phyloP scores from a whole-genome alignment of 30 jellyfish, hydroid and myxozoan genomes.

The Turritopsis rubra region DNA sequence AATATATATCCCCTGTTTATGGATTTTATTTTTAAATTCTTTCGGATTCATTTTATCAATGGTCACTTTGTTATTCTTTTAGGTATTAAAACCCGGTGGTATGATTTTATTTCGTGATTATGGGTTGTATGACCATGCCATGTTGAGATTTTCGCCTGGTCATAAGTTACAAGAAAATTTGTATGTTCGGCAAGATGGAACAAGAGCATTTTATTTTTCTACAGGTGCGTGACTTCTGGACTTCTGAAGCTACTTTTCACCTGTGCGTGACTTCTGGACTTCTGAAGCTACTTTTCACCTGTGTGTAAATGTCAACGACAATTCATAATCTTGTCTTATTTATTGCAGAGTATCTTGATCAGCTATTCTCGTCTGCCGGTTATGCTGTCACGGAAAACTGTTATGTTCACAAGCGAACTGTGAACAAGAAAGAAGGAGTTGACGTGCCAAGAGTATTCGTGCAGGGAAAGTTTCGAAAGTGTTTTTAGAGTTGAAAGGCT shows the following conservation, averaged over 20 bases:
- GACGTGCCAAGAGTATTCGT: slow-evolving; percentile 90
- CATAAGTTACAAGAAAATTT: slow-evolving; percentile 71
- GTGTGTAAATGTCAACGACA: slow-evolving; percentile 25
- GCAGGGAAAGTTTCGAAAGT: slow-evolving; percentile 58
- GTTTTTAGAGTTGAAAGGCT: neutral
- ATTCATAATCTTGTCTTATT: neutral
- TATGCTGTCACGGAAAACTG: slow-evolving; percentile 39
- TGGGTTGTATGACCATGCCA: slow-evolving; percentile 98
- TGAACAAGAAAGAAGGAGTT: slow-evolving; percentile 74
- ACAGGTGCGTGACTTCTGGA: slow-evolving; percentile 40
- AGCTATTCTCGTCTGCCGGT: slow-evolving; percentile 42
- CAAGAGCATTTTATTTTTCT: slow-evolving; percentile 81
- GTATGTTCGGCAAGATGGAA: slow-evolving; percentile 93
- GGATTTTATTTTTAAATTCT: too few relatives aligned
- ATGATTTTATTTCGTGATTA: slow-evolving; percentile 78
- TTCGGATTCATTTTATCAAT: too few relatives aligned
- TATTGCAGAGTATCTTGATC: slow-evolving; percentile 24
- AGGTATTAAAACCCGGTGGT: slow-evolving; percentile 94
- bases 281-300: neutral
- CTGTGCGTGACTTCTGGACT: slow-evolving; percentile 27
- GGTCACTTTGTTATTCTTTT: neutral
- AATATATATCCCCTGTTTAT: too few relatives aligned
- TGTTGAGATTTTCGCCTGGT: slow-evolving; percentile 89
- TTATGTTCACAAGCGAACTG: slow-evolving; percentile 63
- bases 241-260: neutral